Evolutionary conservation across 2,888 invertebrate species (phyloP), one percentile per base, ranked within the genome.

Genomic region (Vanessa cardui): DNA sequence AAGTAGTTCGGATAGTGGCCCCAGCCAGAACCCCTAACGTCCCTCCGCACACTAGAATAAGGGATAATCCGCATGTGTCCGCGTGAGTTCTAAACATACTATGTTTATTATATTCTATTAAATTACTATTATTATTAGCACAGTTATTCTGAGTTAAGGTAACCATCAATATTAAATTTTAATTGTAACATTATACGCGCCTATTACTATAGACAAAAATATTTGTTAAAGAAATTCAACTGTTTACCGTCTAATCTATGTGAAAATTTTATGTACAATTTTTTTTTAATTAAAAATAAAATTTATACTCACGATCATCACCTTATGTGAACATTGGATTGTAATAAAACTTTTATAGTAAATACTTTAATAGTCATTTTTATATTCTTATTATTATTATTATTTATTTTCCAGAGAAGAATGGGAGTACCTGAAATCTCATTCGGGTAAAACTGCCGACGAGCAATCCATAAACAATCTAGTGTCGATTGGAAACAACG

Each of bases 11-110:
- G 79, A 96, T 99, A 12, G 96, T 99, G 58, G 99, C 99, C 31
- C 98, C 98, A 0, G 95, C 97, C 64, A 96, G 97, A 80, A 96
- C 97, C 1, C 99, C 99, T 6, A 99, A 99, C 85, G 97, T 99
- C 76, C 94, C 99, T 74, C 99, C 99, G 0, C 97, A 98, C 84
- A 97, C 96, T 73, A 97, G 98, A 85, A 95, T 99, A 47, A 93
- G 99, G 70, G 97, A 98, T 76, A 99, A 99, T 90, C 97, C 99
- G 1, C 99, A 99, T 83, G 97, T 99, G 0, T 98, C 98, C 16
- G 97, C 97, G 97, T 97, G 89, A 94, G 96, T 94, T 76, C 6
- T 18, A n/a, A 56, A 12, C 6, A 26, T 15, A 15, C 20, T 52
- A 9, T 12, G 4, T 20, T 4, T 26, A 26, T 26, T 26, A 26